phyloP scores from a whole-genome alignment of 1,140 invertebrate genomes.

The Trinorchestia longiramus region DNA sequence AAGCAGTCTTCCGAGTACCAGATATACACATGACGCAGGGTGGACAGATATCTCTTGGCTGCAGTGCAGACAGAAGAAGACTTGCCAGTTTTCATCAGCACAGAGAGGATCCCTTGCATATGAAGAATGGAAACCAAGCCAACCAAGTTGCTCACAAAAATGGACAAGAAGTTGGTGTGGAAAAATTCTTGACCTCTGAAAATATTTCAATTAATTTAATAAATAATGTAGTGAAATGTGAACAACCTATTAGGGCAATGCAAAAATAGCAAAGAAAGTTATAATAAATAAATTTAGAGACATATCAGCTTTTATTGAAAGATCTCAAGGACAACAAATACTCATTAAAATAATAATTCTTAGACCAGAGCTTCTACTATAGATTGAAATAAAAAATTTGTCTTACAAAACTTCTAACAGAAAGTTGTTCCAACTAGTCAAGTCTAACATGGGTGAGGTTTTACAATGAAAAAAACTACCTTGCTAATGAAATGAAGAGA shows the following conservation, averaged over 20 bases:
- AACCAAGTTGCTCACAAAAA: slow-evolving; percentile 64
- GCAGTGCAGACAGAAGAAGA: slow-evolving; percentile 49
- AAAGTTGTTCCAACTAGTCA: not conserved
- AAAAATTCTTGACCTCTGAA: slow-evolving; percentile 60
- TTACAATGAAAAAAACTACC: not conserved
- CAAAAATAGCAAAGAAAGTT: not conserved
- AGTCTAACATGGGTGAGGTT: not conserved
- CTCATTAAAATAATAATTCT: not conserved
- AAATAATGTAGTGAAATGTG: not conserved
- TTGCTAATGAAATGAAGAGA: not conserved
- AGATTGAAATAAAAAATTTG: not conserved
- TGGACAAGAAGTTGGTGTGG: slow-evolving; percentile 59
- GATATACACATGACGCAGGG: slow-evolving; percentile 57
- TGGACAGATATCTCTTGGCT: slow-evolving; percentile 59
- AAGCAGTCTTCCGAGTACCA: slow-evolving; percentile 62
- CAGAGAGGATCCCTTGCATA: slow-evolving; percentile 55
- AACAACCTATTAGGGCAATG: not conserved
- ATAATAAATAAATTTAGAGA: not conserved
- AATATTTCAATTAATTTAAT: not conserved
- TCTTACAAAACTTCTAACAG: not conserved
- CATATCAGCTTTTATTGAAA: not conserved
- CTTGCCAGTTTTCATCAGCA: slow-evolving; percentile 56
- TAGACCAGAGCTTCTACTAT: not conserved
- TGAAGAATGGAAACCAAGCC: slow-evolving; percentile 59
- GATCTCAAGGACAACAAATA: not conserved